Conservation (phyloP, 2,888 invertebrate species). For the Meteorus cinctellus region DNA sequence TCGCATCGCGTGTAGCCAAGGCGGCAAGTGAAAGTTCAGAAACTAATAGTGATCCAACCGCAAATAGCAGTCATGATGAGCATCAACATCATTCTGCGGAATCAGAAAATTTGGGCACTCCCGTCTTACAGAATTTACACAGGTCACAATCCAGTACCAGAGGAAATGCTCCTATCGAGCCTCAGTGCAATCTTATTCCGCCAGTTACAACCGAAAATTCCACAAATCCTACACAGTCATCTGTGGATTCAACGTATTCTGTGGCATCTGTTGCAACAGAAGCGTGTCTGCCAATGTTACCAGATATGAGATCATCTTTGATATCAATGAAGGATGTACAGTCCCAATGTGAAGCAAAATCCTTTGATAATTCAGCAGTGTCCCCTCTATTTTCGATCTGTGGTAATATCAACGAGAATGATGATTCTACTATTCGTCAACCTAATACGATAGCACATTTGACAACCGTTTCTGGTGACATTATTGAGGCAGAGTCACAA, state of each 20-base stretch:
- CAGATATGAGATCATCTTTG: not conserved
- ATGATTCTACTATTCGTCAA: slow-evolving; percentile 53
- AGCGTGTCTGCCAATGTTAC: slow-evolving; percentile 47
- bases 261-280: not conserved
- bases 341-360: not conserved
- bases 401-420: slow-evolving; percentile 15
- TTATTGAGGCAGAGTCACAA: slow-evolving; percentile 32
- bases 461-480: slow-evolving; percentile 42
- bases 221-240: slow-evolving; percentile 58
- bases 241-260: slow-evolving; percentile 42
- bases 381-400: not conserved
- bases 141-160: slow-evolving; percentile 57
- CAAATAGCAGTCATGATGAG: slow-evolving; percentile 24
- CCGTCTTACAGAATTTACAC: slow-evolving; percentile 38
- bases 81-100: slow-evolving; percentile 3
- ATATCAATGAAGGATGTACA: not conserved
- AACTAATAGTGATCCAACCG: slow-evolving; percentile 29
- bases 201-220: slow-evolving; percentile 54
- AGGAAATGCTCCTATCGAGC: slow-evolving; percentile 55
- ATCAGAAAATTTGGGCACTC: slow-evolving; percentile 14
- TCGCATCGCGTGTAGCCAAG: slow-evolving; percentile 70
- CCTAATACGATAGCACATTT: slow-evolving; percentile 42
- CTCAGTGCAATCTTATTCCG: slow-evolving; percentile 57
- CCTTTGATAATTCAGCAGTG: not conserved
- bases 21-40: slow-evolving; percentile 61